These are phyloP conservation scores for Bacillus rossius DNA, from an alignment of 1,140 invertebrate genomes.

Conservation along the genomic window DNA sequence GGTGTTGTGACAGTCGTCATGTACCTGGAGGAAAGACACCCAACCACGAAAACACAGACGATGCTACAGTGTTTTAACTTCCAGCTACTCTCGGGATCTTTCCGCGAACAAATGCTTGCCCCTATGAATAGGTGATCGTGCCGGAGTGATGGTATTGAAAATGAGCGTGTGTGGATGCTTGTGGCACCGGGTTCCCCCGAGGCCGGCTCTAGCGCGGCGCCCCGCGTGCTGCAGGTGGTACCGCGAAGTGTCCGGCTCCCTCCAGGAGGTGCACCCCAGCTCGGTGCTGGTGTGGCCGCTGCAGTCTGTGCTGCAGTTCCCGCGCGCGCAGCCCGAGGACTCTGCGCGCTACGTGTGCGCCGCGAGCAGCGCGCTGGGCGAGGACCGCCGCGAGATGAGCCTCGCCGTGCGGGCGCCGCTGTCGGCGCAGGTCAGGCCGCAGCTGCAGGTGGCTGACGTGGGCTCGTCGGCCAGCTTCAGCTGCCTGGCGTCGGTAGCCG, in stretches of 20 bases:
- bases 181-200: too few species aligned
- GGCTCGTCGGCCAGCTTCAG: slow-evolving; percentile 74
- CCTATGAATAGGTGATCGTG: too few species aligned
- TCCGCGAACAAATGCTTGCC: too few species aligned
- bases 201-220: too few species aligned
- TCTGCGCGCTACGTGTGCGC: slow-evolving; percentile 73
- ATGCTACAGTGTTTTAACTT: too few species aligned
- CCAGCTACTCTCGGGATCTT: too few species aligned
- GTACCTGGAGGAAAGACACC: too few species aligned
- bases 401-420: slow-evolving; percentile 63
- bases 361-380: slow-evolving; percentile 77
- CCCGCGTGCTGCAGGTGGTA: slow-evolving; percentile 52
- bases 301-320: slow-evolving; percentile 39
- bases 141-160: too few species aligned
- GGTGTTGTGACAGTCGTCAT: too few species aligned
- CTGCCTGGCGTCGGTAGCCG: slow-evolving; percentile 64
- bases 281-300: slow-evolving; percentile 21
- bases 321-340: slow-evolving; percentile 56
- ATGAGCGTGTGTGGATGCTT: too few species aligned
- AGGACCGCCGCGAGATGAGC: slow-evolving; percentile 63
- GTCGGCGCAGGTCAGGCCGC: slow-evolving; percentile 65
- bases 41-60: too few species aligned
- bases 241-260: slow-evolving; percentile 52
- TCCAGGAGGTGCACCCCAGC: slow-evolving; percentile 26
- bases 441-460: slow-evolving; percentile 74